Evolutionary conservation across 2,888 invertebrate species (phyloP), one percentile per base, ranked within the genome.

Genomic region (Selenia dentaria): DNA sequence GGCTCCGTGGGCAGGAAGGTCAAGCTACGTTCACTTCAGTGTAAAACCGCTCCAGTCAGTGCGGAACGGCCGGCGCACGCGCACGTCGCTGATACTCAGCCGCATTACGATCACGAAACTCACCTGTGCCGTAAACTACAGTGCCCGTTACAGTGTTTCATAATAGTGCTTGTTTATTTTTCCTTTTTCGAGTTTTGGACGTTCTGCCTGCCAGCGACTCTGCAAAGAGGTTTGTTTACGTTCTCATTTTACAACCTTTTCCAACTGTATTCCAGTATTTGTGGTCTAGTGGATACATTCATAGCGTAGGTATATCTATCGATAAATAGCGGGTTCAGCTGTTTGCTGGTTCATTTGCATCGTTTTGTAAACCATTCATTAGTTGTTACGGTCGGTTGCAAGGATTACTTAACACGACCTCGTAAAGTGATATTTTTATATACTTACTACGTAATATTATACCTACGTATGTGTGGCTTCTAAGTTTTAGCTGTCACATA

Each of bases 1-100:
- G 78, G 82, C 77, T 78, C 62, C 61, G 82, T 86, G 77, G 85
- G 86, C 78, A 81, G 85, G 82, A 87, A 88, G 88, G 88, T 85
- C 86, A 85, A 58, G 63, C 73, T 67, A 83, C 87, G 80, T 86
- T 87, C 87, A 85, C 86, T 60, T n/a, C n/a, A n/a, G n/a, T n/a
- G n/a, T n/a, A n/a, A n/a, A n/a, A n/a, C n/a, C n/a, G 61, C 55
- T 58, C 64, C 79, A 86, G 88, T 88, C 73, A 80, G 85, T 83
- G 85, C 81, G 81, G 83, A 83, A 82, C 83, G 70, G 67, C 56
- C 78, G 68, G 72, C 82, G 87, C 72, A 66, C 54, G 79, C 85
- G 85, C 87, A 88, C 77, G 86, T 67, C 62, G 64, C 60, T 62
- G 59, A 53, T 41, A 57, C 25, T 49, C 39, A 54, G 47, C 57